Evolutionary conservation across 2,797 vertebrate genomes (phyloP), one percentile per base, ranked within the genome.

Genomic region (Tenualosa thibaudeaui): DNA sequence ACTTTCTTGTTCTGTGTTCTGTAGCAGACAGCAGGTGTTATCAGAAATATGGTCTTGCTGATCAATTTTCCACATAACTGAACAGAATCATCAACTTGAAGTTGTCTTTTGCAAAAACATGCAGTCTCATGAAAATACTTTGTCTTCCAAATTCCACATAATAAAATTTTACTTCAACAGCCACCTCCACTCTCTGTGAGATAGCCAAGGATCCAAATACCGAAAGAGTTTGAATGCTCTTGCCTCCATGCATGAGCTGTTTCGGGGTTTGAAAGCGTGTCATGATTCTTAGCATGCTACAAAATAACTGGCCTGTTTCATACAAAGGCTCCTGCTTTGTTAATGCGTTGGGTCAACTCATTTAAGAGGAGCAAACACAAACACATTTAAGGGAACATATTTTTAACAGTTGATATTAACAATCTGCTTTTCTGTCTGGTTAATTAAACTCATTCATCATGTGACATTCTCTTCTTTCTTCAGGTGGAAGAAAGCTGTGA

Each of bases 401-500:
- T 71, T 75, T 75, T 15, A 40, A 22, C 15, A 40, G 68, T 17
- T 75, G 9, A 75, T 75, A 75, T 40, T 75, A 4, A 19, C 15
- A 37, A 40, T 40, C 13, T 75, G 13, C 15, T 75, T 75, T 75
- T 75, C 1, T 19, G 9, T 43, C 37, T 46, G 40, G 19, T 43
- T 22, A 19, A 78, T 6, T 8, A 24, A 9, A 8, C 58, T 62
- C n/a, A 10, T 60, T n/a, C 24, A 60, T 60, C 56, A 19, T 15
- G 4, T 58, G 15, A 15, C 17, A 0, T 75, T 43, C 26, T 68
- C n/a, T 81, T n/a, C 84, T n/a, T n/a, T n/a, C n/a, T n/a, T n/a
- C 82, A 85, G 93, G 94, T 90, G 85, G 91, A 92, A 0, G 94
- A 95, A 86, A 90, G 88, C 0, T 83, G 91, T 12, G 89, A 92